Base-by-base conservation (phyloP, 2,113 vertebrate genomes). In the Albula goreensis region DNA sequence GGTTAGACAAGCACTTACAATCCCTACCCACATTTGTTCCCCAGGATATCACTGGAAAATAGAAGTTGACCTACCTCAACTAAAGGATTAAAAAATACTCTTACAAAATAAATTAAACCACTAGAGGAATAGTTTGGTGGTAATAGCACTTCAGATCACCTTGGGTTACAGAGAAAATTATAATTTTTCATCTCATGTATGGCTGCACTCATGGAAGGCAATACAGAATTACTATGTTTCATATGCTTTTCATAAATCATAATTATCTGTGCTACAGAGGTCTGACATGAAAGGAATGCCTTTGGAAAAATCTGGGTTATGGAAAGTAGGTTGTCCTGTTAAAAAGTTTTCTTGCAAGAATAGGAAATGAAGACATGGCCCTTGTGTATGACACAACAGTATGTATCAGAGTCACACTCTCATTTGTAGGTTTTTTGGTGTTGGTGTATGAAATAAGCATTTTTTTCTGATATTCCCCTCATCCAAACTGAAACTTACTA, bases 191-290 rank as follows among this genome's bases (percentile, higher is more conserved):
- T 87, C 84, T 86, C 66, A 49, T 63, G 63, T 82, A 89, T 88
- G 89, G 88, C 87, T 82, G 85, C 77, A 74, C 85, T 87, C 83
- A 85, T 88, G 86, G 86, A 83, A 88, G 86, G 88, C 83, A 87
- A 78, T 86, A 85, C 19, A 86, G 74, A 88, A 89, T 89, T 91
- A 81, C 90, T 83, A 87, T 88, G 90, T 91, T 86, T 91, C 88
- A 87, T 90, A 82, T 89, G 83, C 78, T 74, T 80, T 84, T 89
- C 85, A 92, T 80, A 90, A 91, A 91, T 91, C 90, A 91, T 87
- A 78, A 91, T 91, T 87, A 89, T 86, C 88, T 87, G 78, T 83
- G 86, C 88, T 89, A 89, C 83, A 49, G 85, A 89, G 85, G 88
- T 84, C 86, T 89, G 70, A 31, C 88, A 85, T 88, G 79, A 85